Evolutionary conservation across 2,888 invertebrate species (phyloP).

Genomic region (Cryptocephalus moraei): DNA sequence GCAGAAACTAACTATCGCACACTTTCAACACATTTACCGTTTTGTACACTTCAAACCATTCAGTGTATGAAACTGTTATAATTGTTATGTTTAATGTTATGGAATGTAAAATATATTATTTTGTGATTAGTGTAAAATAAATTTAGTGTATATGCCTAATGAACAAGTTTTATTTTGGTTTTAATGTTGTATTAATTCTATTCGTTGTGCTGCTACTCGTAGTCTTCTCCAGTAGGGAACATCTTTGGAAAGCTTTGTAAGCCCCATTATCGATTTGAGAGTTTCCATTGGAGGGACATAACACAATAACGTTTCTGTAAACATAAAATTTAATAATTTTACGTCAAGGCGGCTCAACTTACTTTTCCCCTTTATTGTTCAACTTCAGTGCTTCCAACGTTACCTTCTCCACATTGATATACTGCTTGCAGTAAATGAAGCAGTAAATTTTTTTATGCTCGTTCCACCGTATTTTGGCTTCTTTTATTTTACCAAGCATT

Average conservation of each 20-base stretch:
- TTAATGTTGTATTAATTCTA: neutral
- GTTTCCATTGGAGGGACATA: constrained; percentile 21
- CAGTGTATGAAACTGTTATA: constrained; percentile 15
- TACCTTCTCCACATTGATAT: constrained; percentile 22
- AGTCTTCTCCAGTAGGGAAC: neutral
- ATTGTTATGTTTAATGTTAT: constrained; percentile 27
- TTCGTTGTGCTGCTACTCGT: neutral
- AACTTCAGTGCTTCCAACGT: constrained; percentile 7
- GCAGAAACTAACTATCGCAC: constrained; percentile 15
- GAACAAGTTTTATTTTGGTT: too few relatives aligned
- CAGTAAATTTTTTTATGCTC: constrained; percentile 23
- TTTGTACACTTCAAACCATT: constrained; percentile 10
- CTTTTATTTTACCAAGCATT: constrained; percentile 21
- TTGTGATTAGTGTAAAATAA: constrained; percentile 37
- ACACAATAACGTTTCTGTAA: constrained; percentile 14
- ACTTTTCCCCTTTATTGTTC: constrained; percentile 7
- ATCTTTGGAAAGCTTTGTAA: constrained; percentile 19
- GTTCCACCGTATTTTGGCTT: constrained; percentile 30
- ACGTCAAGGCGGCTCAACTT: neutral
- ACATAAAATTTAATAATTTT: constrained; percentile 1
- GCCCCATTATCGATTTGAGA: constrained; percentile 24
- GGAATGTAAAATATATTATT: constrained; percentile 36
- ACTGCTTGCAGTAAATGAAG: constrained; percentile 23
- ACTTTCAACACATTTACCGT: constrained; percentile 10
- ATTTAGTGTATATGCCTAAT: constrained; percentile 30